Conservation (phyloP, 2,113 vertebrate genomes). For the Jaculus jaculus region DNA sequence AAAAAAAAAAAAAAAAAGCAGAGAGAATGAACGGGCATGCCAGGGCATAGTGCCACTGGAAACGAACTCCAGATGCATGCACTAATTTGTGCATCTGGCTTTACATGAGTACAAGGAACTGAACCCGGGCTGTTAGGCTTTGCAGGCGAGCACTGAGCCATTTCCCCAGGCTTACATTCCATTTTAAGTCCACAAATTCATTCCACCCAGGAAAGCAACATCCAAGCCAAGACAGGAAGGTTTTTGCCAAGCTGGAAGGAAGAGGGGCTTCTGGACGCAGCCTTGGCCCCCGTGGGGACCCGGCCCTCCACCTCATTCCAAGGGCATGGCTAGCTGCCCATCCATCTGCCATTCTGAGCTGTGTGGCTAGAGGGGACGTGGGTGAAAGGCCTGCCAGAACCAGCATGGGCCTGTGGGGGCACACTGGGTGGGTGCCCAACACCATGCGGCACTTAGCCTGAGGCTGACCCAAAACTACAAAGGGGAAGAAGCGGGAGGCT, state of each 20-base stretch:
- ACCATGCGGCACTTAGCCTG: neutral
- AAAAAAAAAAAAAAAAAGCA: too few relatives aligned
- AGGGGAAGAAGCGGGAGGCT: too few relatives aligned
- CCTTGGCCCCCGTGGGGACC: neutral
- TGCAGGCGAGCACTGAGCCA: neutral
- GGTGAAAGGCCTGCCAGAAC: neutral
- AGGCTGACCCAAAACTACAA: neutral
- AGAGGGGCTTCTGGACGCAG: neutral
- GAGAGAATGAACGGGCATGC: too few relatives aligned
- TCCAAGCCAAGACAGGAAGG: neutral
- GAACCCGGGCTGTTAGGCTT: neutral
- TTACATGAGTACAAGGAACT: neutral
- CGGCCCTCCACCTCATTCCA: neutral
- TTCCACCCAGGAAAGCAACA: neutral
- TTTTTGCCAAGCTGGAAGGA: neutral
- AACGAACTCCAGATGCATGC: too few relatives aligned
- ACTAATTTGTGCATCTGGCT: neutral
- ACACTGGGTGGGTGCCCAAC: neutral
- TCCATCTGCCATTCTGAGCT: slow-evolving; percentile 48
- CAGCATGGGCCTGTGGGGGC: neutral
- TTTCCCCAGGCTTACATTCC: neutral
- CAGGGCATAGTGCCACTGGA: too few relatives aligned
- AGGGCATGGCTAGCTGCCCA: neutral
- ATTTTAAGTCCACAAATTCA: neutral
- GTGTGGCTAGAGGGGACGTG: neutral